Conservation (phyloP, 2,888 invertebrate genomes). For the Silvanus unidentatus region DNA sequence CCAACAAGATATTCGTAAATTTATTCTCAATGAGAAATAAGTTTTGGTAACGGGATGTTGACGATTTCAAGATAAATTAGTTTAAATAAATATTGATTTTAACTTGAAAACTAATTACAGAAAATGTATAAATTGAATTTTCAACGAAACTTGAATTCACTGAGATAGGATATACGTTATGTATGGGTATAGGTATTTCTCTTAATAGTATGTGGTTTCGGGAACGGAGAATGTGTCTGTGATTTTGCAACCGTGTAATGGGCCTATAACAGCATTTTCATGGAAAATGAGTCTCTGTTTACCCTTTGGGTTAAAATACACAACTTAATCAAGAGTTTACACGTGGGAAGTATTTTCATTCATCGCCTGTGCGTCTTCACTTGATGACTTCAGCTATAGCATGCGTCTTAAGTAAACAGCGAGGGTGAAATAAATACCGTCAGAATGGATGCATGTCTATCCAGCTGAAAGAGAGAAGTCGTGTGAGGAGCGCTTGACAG, state of each 20-base stretch:
- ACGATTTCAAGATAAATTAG: neutral
- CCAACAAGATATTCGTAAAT: too few relatives aligned
- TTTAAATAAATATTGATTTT: conserved; percentile 19
- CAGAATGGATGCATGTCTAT: conserved; percentile 3
- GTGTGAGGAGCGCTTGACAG: neutral
- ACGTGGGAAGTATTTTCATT: conserved; percentile 15
- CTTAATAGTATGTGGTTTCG: too few relatives aligned
- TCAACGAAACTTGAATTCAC: neutral
- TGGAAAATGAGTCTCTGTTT: conserved; percentile 7
- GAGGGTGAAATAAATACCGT: conserved; percentile 33
- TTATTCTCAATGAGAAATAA: too few relatives aligned
- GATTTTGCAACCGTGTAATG: too few relatives aligned
- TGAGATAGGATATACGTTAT: too few relatives aligned
- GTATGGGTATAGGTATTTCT: too few relatives aligned
- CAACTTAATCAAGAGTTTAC: conserved; percentile 21
- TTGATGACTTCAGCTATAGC: conserved; percentile 22
- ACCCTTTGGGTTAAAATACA: conserved; percentile 14
- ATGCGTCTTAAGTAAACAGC: conserved; percentile 34
- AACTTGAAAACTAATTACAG: conserved; percentile 19
- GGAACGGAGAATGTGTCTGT: too few relatives aligned
- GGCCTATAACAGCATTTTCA: conserved; percentile 5
- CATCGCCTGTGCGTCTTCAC: conserved; percentile 16
- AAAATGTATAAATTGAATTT: conserved; percentile 14
- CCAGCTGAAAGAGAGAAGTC: neutral
- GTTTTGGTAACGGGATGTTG: too few relatives aligned